Percentiles rank a stretch among this genome's conserved stretches.
Evolutionary conservation across 2,888 invertebrate genomes (phyloP).

Genomic region (Dryadula phaetusa): DNA sequence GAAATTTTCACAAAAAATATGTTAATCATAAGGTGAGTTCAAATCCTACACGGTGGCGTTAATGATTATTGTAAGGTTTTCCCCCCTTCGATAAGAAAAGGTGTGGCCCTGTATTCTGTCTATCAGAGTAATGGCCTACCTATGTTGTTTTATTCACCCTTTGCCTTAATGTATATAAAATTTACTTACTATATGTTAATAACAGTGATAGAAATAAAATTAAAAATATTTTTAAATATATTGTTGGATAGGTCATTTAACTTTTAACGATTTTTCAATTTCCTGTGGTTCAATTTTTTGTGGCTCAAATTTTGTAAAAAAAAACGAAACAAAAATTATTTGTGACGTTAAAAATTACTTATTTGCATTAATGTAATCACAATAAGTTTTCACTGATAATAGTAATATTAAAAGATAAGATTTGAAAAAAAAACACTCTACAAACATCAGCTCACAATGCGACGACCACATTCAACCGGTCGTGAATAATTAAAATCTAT

Average conservation of each 20-base stretch:
- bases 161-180: too few species aligned
- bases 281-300: too few species aligned
- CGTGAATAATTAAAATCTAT: conserved; percentile 30
- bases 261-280: too few species aligned
- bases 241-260: too few species aligned
- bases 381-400: not conserved
- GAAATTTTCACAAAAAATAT: not conserved
- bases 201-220: too few species aligned
- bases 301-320: not conserved
- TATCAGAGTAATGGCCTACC: not conserved
- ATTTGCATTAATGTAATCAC: not conserved
- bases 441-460: conserved; percentile 2
- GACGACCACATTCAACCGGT: conserved; percentile 19
- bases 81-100: not conserved
- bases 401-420: not conserved
- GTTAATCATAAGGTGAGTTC: not conserved
- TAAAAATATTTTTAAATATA: too few species aligned
- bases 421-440: not conserved
- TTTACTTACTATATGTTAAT: too few species aligned
- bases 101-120: not conserved
- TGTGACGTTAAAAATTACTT: not conserved
- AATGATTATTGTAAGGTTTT: not conserved
- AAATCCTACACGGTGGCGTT: not conserved
- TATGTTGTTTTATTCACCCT: not conserved
- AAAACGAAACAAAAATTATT: not conserved